A percentile compares a stretch with the other conserved stretches of the same genome.
These are phyloP conservation scores for Lumbricus terrestris DNA, from an alignment of 2,888 invertebrate genomes.

Conservation along the genomic window DNA sequence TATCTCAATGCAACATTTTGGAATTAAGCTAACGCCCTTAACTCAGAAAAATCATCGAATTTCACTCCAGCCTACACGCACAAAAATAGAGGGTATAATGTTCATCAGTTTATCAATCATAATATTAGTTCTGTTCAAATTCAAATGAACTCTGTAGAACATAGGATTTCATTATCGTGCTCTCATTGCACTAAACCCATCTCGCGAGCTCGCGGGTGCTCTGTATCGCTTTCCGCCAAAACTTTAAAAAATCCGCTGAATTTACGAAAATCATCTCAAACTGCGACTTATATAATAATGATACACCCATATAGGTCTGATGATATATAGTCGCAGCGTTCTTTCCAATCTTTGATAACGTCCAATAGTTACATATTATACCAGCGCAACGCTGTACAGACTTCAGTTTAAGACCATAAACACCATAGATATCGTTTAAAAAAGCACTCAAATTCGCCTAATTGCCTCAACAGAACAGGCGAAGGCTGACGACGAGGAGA, in stretches of 20 bases:
- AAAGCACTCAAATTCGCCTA: background rate
- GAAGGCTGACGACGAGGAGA: background rate
- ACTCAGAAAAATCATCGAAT: background rate
- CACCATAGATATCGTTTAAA: background rate
- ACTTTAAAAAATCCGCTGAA: background rate
- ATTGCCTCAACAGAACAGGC: background rate
- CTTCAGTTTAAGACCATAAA: background rate
- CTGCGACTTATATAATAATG: background rate
- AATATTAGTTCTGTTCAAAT: background rate
- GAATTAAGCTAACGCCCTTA: background rate
- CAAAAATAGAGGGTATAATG: background rate
- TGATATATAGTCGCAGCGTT: background rate
- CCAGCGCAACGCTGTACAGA: background rate
- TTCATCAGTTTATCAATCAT: background rate
- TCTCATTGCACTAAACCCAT: background rate
- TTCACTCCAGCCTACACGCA: background rate
- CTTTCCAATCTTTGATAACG: background rate
- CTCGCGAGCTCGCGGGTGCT: background rate
- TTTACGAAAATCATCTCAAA: background rate
- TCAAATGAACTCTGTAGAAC: background rate
- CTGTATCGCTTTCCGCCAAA: background rate
- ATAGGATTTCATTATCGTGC: background rate
- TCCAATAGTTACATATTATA: background rate
- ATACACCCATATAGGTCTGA: no score
- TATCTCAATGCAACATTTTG: background rate